Conservation (phyloP, 2,888 invertebrate genomes). For the Shargacucullia verbasci region DNA sequence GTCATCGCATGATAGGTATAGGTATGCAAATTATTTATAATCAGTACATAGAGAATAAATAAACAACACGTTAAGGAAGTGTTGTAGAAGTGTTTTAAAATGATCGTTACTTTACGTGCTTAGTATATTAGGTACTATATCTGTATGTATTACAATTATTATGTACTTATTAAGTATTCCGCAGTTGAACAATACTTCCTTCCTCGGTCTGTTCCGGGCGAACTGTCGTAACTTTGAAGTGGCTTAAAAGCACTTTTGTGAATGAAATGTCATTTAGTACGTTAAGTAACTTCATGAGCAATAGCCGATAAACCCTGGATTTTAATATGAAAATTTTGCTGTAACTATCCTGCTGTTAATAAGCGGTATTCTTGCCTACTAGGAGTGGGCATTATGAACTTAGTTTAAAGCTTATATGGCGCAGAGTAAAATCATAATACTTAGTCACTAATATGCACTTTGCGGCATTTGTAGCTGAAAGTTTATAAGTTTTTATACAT, state of each 20-base stretch:
- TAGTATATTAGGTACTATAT: conserved; percentile 42
- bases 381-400: no score
- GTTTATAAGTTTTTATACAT: conserved; percentile 12
- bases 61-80: conserved; percentile 41
- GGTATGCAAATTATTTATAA: conserved; percentile 41
- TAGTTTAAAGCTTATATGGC: neutral
- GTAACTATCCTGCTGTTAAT: neutral
- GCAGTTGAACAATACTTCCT: conserved; percentile 60
- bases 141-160: conserved; percentile 40
- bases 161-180: conserved; percentile 60
- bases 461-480: conserved; percentile 4
- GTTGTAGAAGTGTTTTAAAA: conserved; percentile 26
- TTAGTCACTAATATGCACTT: neutral
- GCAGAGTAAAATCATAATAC: conserved; percentile 1
- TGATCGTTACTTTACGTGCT: conserved; percentile 45
- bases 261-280: neutral
- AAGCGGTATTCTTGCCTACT: neutral
- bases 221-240: conserved; percentile 29
- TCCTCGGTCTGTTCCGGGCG: conserved; percentile 55
- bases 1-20: conserved; percentile 45
- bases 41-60: conserved; percentile 34
- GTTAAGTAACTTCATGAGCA: neutral
- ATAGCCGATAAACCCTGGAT: neutral
- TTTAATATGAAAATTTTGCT: no score
- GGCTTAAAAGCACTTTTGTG: conserved; percentile 12